phyloP scores from a whole-genome alignment of 2,888 invertebrate species.

The Macrophya annulata region DNA sequence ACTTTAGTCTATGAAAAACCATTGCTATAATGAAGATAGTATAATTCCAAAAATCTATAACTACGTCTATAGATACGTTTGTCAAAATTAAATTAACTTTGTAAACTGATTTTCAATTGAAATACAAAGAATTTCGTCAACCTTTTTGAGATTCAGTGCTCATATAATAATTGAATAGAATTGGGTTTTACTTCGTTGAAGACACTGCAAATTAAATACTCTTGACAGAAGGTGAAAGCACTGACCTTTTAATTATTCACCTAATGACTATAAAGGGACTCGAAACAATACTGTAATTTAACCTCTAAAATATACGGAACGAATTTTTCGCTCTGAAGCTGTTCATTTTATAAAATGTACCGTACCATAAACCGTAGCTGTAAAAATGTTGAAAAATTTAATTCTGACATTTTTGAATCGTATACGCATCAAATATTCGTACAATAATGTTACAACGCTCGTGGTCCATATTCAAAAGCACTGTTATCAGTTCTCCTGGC shows the following conservation, averaged over 20 bases:
- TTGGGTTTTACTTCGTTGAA: neutral
- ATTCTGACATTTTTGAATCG: neutral
- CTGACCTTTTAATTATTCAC: conserved; percentile 17
- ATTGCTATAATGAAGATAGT: neutral
- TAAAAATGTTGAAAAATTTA: neutral
- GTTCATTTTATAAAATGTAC: neutral
- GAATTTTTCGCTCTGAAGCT: neutral
- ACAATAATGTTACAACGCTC: neutral
- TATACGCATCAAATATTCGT: conserved; percentile 6
- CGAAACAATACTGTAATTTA: conserved; percentile 19
- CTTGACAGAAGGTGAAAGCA: conserved; percentile 15
- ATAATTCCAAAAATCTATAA: neutral
- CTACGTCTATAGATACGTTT: too few relatives aligned
- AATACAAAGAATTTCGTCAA: neutral
- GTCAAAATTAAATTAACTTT: neutral
- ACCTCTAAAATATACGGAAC: neutral
- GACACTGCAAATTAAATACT: conserved; percentile 39
- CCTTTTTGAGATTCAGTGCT: neutral
- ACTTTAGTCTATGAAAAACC: neutral
- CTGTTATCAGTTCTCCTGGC: conserved; percentile 4
- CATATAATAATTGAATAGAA: neutral
- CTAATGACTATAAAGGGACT: conserved; percentile 14
- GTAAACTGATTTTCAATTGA: neutral
- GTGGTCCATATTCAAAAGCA: conserved; percentile 6
- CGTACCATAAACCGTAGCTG: neutral